Percentiles rank a stretch among this genome's conserved stretches.
phyloP scores from a whole-genome alignment of 2,888 invertebrate genomes.

The Mythimna ferrago region DNA sequence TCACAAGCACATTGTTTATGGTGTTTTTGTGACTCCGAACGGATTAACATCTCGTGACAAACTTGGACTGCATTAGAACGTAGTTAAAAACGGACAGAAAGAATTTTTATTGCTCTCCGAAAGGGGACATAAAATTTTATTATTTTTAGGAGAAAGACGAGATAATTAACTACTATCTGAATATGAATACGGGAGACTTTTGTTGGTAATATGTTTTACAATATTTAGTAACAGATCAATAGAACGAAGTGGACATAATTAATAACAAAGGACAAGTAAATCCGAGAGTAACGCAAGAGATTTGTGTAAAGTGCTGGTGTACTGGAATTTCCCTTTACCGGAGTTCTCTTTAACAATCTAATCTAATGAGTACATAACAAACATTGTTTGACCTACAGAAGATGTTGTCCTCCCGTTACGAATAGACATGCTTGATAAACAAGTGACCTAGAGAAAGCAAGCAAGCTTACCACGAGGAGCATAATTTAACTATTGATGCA shows the following conservation, averaged over 20 bases:
- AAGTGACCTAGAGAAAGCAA: constrained; percentile 73
- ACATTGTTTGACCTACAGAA: constrained; percentile 69
- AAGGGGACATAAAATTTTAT: constrained; percentile 83
- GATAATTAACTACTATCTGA: constrained; percentile 75
- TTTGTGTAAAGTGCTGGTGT: constrained; percentile 30
- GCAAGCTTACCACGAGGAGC: constrained; percentile 52
- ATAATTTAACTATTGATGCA: constrained; percentile 69
- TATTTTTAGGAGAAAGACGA: constrained; percentile 74
- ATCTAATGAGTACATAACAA: constrained; percentile 67
- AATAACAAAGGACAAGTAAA: constrained; percentile 35
- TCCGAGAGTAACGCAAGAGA: constrained; percentile 27
- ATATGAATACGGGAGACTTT: constrained; percentile 66
- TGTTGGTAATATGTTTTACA: constrained; percentile 60
- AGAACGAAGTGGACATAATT: constrained; percentile 24
- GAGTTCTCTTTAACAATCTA: constrained; percentile 53
- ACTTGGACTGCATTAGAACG: constrained; percentile 77
- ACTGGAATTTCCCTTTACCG: constrained; percentile 56
- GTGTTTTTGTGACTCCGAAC: constrained; percentile 73
- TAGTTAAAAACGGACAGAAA: constrained; percentile 80
- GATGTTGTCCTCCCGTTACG: constrained; percentile 75
- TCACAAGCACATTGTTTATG: constrained; percentile 71
- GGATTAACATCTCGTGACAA: constrained; percentile 77
- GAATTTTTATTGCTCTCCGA: constrained; percentile 84
- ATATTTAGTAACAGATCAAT: constrained; percentile 46
- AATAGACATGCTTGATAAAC: constrained; percentile 64